Evolutionary conservation across 1,140 invertebrate genomes (phyloP), one percentile per base, ranked within the genome.

Genomic region (Cotesia chilonis): DNA sequence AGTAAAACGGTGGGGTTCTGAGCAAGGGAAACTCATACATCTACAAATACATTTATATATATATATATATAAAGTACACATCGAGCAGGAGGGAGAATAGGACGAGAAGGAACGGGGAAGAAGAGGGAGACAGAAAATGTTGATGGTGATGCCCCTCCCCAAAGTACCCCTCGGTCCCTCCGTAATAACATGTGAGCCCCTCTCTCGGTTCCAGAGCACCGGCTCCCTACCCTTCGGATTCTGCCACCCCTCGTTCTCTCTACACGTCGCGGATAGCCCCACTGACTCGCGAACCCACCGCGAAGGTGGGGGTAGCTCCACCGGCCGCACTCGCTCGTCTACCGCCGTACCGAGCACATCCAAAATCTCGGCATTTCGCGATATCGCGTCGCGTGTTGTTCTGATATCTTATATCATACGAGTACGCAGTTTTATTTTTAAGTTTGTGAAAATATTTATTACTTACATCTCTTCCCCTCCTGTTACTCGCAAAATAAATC

Each of bases 261-360:
- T 70, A 9, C 68, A 64, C 76, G 1, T 74, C 70, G 55, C 68
- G 59, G 9, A 47, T 65, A 52, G n/a, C 54, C 20, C 73, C 10
- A 52, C 69, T 67, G 52, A 57, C 61, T 64, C 57, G 68, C 77
- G 70, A 70, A 77, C 71, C 74, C 65, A 47, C 41, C 77, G 73
- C 6, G 73, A 74, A 72, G 65, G 76, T 79, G 80, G 83, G 80
- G 82, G 80, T 60, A 79, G 76, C 70, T 73, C 76, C 70, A 74
- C 75, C 77, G 81, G 80, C 78, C 78, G 79, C 85, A 87, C 80
- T 86, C 83, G 84, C 82, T 85, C 83, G 85, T 79, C 83, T 79
- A 81, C 84, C 83, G 79, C 78, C 80, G 84, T 80, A 82, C 77
- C 76, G 84, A 82, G 82, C 83, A 81, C 80, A 77, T 78, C 80